Conservation (phyloP, 2,888 invertebrate genomes). For the Hecatera dysodea region DNA sequence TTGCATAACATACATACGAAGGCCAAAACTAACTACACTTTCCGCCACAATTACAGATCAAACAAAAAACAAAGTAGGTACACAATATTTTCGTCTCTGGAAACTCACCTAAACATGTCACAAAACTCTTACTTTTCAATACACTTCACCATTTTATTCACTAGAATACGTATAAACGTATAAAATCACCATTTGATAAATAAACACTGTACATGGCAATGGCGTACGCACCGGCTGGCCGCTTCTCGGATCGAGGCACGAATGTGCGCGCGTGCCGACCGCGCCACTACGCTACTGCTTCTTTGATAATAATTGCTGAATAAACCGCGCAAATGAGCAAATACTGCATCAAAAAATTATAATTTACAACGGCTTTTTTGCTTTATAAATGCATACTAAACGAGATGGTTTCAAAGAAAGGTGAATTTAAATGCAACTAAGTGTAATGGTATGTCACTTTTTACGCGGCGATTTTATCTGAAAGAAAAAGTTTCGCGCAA, state of each 20-base stretch:
- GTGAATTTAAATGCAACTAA: conserved; percentile 46
- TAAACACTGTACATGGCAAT: conserved; percentile 53
- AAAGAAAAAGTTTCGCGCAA: conserved; percentile 24
- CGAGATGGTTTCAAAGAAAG: conserved; percentile 52
- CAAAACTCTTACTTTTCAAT: conserved; percentile 50
- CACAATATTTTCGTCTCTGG: background rate
- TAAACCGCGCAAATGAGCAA: conserved; percentile 49
- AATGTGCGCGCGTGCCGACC: conserved; percentile 59
- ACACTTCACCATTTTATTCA: conserved; percentile 53
- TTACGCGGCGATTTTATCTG: conserved; percentile 43
- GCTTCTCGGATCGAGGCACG: conserved; percentile 55
- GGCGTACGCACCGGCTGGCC: conserved; percentile 56
- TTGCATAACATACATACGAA: conserved; percentile 23
- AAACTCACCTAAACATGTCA: conserved; percentile 57
- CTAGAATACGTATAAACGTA: conserved; percentile 49
- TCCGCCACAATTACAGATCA: background rate
- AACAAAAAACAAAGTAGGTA: background rate
- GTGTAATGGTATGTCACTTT: conserved; percentile 37
- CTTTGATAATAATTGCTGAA: conserved; percentile 49
- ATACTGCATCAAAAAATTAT: conserved; percentile 29
- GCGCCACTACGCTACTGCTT: conserved; percentile 55
- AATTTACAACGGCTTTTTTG: conserved; percentile 45
- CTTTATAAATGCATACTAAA: conserved; percentile 43
- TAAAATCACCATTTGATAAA: conserved; percentile 61
- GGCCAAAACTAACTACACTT: background rate